Evolutionary conservation across 2,113 vertebrate species (phyloP).

Genomic region (Heterochromis multidens): DNA sequence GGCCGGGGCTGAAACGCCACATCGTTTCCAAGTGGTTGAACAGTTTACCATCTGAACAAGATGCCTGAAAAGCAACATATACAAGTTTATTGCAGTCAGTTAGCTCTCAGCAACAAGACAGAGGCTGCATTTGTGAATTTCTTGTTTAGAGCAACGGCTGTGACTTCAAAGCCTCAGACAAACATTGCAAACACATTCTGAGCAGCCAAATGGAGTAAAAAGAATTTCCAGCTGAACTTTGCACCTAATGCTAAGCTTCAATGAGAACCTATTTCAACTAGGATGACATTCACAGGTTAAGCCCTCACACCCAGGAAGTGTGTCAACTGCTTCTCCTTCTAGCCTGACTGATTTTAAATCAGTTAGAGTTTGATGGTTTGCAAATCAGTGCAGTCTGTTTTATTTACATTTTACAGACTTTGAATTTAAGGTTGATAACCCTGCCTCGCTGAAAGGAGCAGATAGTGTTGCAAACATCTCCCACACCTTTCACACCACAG

Average conservation of each 20-base stretch:
- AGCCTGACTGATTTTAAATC: not conserved
- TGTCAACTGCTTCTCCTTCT: not conserved
- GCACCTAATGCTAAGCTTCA: not conserved
- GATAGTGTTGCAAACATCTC: not conserved
- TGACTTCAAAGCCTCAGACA: not conserved
- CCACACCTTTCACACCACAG: not conserved
- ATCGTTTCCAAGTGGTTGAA: slow-evolving; percentile 93
- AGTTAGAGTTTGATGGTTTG: not conserved
- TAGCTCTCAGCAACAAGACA: not conserved
- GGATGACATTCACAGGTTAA: not conserved
- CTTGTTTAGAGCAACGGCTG: not conserved
- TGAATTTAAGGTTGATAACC: not conserved
- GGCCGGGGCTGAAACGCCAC: slow-evolving; percentile 94
- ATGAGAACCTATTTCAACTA: not conserved
- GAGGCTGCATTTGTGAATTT: not conserved
- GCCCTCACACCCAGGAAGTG: not conserved
- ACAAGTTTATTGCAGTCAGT: not conserved
- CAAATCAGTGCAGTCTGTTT: not conserved
- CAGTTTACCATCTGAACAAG: slow-evolving; percentile 90
- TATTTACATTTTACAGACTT: not conserved
- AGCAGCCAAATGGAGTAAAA: not conserved
- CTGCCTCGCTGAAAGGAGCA: not conserved
- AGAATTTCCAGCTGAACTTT: not conserved
- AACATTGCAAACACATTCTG: not conserved
- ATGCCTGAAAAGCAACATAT: slow-evolving; percentile 75